Base-by-base conservation (phyloP, 2,888 invertebrate genomes). In the Schizaphis graminum region DNA sequence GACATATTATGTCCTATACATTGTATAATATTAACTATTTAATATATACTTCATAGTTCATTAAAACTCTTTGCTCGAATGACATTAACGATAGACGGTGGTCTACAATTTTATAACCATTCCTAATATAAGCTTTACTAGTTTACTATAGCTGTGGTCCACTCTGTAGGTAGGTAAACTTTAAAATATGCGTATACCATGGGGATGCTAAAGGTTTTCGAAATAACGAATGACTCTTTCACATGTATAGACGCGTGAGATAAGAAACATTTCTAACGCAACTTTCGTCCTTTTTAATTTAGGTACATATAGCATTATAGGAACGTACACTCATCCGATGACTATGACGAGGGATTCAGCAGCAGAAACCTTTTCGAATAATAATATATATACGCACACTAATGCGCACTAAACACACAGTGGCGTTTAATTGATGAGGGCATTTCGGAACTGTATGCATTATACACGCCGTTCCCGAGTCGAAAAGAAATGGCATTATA, bases 361-460 rank as follows among this genome's bases (percentile, higher is more conserved):
- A 1, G 11, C 53, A 24, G 24, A 49, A 53, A 35, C 88, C 21
- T 53, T 24, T 77, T 77, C 77, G 77, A 77, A 77, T 35, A 41
- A 77, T 77, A 77, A 77, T 77, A 77, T 35, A 91, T 41, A 53
- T 16, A 16, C 85, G 21, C 84, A 26, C 49, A 56, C 85, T 21
- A 77, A 77, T 77, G 77, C 35, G 21, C 77, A 56, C 47, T 85
- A 85, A 44, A n/a, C 84, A 56, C 56, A 47, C 91, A 26, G 49
- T 47, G 87, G 89, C 77, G 53, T 93, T 93, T 93, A 93, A 93
- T 93, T 89, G 93, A 93, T 93, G 93, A 89, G 93, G 89, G 77
- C 89, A 35, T 67, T 93, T 93, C 44, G 93, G 35, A 61, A 87
- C 49, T 41, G 28, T 56, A 41, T 57, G 56, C 5, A 91, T 77